These are phyloP conservation scores for Ivindomyrus marchei DNA, from an alignment of 2,113 vertebrate genomes.

Conservation along the genomic window DNA sequence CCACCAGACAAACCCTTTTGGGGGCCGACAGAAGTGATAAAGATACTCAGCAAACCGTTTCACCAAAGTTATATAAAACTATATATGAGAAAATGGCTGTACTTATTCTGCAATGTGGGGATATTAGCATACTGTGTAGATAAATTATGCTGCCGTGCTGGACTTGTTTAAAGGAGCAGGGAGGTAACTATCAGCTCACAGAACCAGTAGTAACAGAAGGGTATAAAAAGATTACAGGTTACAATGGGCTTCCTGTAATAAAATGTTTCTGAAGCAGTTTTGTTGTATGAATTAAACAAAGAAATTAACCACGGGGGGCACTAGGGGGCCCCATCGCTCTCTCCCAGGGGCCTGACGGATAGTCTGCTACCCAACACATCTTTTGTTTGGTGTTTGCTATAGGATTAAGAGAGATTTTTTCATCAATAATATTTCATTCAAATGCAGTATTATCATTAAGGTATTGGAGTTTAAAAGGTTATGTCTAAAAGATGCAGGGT, in stretches of 20 bases:
- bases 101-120: neutral
- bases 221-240: neutral
- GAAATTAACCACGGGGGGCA: neutral
- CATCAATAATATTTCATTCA: neutral
- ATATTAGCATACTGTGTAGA: neutral
- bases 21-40: neutral
- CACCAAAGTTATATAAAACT: neutral
- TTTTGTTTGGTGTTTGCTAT: neutral
- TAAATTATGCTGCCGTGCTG: neutral
- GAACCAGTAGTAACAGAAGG: neutral
- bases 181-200: neutral
- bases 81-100: neutral
- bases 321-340: neutral
- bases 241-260: neutral
- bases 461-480: neutral
- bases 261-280: neutral
- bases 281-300: neutral
- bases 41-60: neutral
- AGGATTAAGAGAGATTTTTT: neutral
- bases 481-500: no score
- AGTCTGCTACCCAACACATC: neutral
- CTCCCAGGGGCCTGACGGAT: neutral
- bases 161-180: neutral
- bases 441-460: neutral
- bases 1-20: neutral